phyloP scores from a whole-genome alignment of 2,888 invertebrate species.

The Melieria omissa region DNA sequence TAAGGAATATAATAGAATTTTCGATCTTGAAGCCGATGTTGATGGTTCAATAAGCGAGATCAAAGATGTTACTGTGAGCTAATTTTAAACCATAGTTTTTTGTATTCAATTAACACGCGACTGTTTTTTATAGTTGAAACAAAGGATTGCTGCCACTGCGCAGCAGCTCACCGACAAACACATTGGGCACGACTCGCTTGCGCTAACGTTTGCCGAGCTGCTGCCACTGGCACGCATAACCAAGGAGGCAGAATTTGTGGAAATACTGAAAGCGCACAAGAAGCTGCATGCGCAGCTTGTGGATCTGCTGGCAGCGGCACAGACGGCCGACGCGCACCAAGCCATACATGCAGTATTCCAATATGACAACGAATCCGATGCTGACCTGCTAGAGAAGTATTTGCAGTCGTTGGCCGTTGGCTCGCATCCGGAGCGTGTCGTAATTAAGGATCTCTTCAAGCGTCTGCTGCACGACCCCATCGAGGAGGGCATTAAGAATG shows the following conservation, averaged over 20 bases:
- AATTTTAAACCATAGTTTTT: background rate
- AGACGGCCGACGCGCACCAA: conserved; percentile 75
- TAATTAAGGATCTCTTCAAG: conserved; percentile 65
- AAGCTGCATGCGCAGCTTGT: conserved; percentile 71
- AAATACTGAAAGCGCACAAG: conserved; percentile 63
- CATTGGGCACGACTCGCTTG: conserved; percentile 74
- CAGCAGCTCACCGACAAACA: conserved; percentile 69
- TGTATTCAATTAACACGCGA: background rate
- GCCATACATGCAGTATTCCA: conserved; percentile 76
- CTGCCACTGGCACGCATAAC: conserved; percentile 72
- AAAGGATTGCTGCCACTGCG: conserved; percentile 69
- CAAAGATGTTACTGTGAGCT: conserved; percentile 52
- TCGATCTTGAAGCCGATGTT: conserved; percentile 59
- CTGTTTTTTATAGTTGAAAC: conserved; percentile 67
- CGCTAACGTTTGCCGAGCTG: conserved; percentile 74
- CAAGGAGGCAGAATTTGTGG: conserved; percentile 70
- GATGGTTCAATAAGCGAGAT: conserved; percentile 58
- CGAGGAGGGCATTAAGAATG: conserved; percentile 68
- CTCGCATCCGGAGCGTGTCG: conserved; percentile 71
- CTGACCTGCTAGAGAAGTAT: conserved; percentile 77
- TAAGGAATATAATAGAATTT: conserved; percentile 58
- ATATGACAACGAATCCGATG: conserved; percentile 66
- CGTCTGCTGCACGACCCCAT: conserved; percentile 57
- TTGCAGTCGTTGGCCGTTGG: conserved; percentile 78
- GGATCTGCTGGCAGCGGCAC: conserved; percentile 77